These are phyloP conservation scores for Lysandra coridon DNA, from an alignment of 2,888 invertebrate genomes.

Conservation along the genomic window DNA sequence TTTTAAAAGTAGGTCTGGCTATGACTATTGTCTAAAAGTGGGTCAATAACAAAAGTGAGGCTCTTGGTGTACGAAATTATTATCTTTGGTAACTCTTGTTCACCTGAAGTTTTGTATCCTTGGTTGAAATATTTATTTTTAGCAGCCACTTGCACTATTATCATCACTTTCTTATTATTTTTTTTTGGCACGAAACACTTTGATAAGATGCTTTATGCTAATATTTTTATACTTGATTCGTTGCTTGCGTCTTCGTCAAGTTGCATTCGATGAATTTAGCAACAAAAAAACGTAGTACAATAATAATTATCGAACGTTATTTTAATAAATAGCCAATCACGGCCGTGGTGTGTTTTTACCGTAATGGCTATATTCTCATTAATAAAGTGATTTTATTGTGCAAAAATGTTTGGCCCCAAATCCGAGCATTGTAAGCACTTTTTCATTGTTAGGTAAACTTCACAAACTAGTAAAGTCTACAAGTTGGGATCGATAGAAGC, in stretches of 20 bases:
- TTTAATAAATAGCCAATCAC: too few relatives aligned
- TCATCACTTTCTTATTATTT: neutral
- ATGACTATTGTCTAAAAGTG: conserved; percentile 8
- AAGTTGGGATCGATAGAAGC: neutral
- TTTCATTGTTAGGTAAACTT: neutral
- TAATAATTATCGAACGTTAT: too few relatives aligned
- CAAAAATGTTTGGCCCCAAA: neutral
- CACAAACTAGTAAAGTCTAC: neutral
- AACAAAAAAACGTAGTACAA: too few relatives aligned
- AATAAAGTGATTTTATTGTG: neutral
- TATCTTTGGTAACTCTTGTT: conserved; percentile 6
- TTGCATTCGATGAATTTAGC: too few relatives aligned
- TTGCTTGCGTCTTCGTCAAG: too few relatives aligned
- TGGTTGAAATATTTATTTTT: conserved; percentile 7
- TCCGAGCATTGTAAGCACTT: neutral
- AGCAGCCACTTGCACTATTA: neutral
- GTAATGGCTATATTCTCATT: too few relatives aligned
- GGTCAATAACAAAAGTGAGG: conserved; percentile 10
- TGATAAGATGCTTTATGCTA: too few relatives aligned
- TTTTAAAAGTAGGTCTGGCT: conserved; percentile 10
- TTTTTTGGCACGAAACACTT: too few relatives aligned
- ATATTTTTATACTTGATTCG: too few relatives aligned
- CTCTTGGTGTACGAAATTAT: conserved; percentile 6
- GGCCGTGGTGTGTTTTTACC: too few relatives aligned
- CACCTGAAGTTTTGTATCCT: conserved; percentile 15